Percentiles rank a stretch among this genome's conserved stretches.
phyloP scores from a whole-genome alignment of 1,140 invertebrate species.

The Drosophila sproati region DNA sequence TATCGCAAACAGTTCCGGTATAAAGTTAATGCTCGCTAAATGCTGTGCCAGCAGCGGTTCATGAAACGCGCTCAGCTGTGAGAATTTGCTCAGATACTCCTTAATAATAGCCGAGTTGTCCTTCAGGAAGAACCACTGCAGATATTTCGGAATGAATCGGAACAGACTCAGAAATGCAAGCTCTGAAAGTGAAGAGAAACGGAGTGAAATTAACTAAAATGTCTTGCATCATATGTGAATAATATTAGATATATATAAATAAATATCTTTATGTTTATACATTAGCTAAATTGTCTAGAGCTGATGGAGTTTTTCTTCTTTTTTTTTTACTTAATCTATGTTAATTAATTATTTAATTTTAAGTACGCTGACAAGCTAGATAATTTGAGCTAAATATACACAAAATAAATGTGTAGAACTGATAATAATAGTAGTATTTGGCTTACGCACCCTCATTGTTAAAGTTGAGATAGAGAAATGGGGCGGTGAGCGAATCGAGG shows the following conservation, averaged over 20 bases:
- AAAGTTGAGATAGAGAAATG: conserved; percentile 98
- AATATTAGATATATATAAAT: no score
- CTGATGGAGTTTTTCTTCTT: background rate
- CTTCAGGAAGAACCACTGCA: conserved; percentile 99
- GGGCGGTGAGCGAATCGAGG: conserved; percentile 98
- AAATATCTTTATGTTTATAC: no score
- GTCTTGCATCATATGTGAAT: no score
- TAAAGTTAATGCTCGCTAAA: conserved; percentile 96
- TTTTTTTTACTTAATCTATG: background rate
- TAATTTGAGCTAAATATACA: no score
- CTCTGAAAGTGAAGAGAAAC: conserved; percentile 86
- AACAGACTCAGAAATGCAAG: conserved; percentile 97
- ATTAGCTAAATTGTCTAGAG: no score
- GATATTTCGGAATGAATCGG: conserved; percentile 97
- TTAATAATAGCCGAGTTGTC: conserved; percentile 99
- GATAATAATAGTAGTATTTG: no score
- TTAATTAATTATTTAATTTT: background rate
- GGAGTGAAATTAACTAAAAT: no score
- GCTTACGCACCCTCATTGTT: conserved; percentile 94
- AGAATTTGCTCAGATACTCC: conserved; percentile 98
- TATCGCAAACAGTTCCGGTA: conserved; percentile 99
- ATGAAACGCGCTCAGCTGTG: conserved; percentile 97
- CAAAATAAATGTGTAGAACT: no score
- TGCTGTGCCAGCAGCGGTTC: conserved; percentile 97
- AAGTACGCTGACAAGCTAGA: no score